phyloP scores from a whole-genome alignment of 2,113 vertebrate genomes.

The Crotalus helleri region DNA sequence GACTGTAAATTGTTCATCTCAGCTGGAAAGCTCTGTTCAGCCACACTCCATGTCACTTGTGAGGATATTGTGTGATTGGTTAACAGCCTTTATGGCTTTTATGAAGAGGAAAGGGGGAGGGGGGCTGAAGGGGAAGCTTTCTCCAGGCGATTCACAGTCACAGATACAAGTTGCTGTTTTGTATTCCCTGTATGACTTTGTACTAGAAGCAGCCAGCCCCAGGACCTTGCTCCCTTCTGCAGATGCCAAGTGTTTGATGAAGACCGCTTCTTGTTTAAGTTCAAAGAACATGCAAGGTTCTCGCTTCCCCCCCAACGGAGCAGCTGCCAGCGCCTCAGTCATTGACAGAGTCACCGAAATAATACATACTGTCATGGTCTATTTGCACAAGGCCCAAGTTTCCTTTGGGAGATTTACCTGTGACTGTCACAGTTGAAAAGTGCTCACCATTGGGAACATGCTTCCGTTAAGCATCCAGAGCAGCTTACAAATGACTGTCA shows the following conservation, averaged over 20 bases:
- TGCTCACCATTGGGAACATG: not conserved
- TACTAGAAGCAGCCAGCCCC: not conserved
- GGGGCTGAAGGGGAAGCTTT: not conserved
- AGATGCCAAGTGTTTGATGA: constrained; percentile 16
- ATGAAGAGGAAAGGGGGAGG: not conserved
- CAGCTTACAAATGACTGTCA: not conserved
- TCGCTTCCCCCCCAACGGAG: not conserved
- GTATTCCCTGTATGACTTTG: constrained; percentile 3
- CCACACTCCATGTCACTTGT: constrained; percentile 1
- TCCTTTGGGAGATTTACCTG: constrained; percentile 22
- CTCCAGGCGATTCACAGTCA: constrained; percentile 40
- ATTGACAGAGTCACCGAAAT: not conserved
- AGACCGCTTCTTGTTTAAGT: not conserved
- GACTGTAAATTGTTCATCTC: constrained; percentile 39
- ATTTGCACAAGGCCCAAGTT: not conserved
- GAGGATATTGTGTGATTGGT: constrained; percentile 22
- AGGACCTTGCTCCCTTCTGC: constrained; percentile 1
- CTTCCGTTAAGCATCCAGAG: not conserved
- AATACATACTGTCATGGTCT: constrained; percentile 10
- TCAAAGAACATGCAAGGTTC: not conserved
- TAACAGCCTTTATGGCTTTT: constrained; percentile 39
- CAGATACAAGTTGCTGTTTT: constrained; percentile 34
- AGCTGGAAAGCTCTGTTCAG: constrained; percentile 36
- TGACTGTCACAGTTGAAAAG: not conserved
- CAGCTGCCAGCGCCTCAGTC: not conserved